phyloP scores from a whole-genome alignment of 2,797 vertebrate genomes.

The Oryzias sinensis region DNA sequence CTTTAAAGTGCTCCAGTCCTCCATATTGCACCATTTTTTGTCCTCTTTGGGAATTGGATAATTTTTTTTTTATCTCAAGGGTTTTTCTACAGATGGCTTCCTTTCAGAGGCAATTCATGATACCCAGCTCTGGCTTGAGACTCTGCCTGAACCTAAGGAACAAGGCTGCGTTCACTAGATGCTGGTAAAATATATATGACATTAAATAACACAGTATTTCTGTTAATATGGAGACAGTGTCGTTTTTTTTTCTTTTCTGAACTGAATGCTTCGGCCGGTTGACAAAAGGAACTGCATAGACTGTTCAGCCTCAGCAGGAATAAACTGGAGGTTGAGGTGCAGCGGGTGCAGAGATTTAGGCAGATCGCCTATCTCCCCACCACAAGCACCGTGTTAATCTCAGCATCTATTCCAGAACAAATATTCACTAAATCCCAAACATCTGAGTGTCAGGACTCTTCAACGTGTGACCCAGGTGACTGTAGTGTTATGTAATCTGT shows the following conservation, averaged over 20 bases:
- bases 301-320: conserved; percentile 7
- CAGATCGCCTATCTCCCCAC: conserved; percentile 13
- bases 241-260: conserved; percentile 10
- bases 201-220: conserved; percentile 27
- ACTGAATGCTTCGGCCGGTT: conserved; percentile 4
- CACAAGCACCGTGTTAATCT: conserved; percentile 1
- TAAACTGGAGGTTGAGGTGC: background rate
- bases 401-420: conserved; percentile 3
- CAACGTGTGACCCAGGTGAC: conserved; percentile 2
- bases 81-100: background rate
- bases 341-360: conserved; percentile 6
- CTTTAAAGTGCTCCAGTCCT: conserved; percentile 12
- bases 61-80: background rate
- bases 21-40: conserved; percentile 15
- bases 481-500: background rate
- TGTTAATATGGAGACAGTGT: conserved; percentile 35
- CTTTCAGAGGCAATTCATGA: conserved; percentile 12
- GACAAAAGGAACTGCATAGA: conserved; percentile 34
- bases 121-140: conserved; percentile 11
- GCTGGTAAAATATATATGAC: conserved; percentile 12
- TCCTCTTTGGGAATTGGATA: background rate
- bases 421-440: background rate
- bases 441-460: conserved; percentile 18
- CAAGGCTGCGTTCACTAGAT: conserved; percentile 6
- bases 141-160: background rate